Base-by-base conservation (phyloP, 2,113 vertebrate genomes). In the Hydrolagus affinis region DNA sequence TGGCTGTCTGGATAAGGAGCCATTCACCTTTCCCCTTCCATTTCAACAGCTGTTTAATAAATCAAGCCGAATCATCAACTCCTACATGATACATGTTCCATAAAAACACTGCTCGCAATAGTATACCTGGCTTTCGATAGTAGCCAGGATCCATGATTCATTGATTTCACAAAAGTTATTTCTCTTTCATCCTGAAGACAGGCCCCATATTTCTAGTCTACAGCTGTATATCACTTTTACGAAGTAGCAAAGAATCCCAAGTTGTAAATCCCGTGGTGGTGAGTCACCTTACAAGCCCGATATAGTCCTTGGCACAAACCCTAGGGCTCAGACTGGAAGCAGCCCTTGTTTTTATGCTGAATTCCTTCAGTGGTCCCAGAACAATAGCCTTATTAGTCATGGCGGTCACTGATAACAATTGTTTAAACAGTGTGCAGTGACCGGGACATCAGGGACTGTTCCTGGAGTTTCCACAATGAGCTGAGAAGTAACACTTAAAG, bases 331-430 rank as follows among this genome's bases (percentile, higher is more conserved):
- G 44, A 44, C 44, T 44, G 44, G 44, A 44, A 68, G 11, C 78
- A 66, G 62, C 28, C 60, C 21, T 32, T 83, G 14, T 17, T 56
- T 66, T 78, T 83, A 83, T 66, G 59, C 62, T 62, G 60, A 66
- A 59, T 68, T 83, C 8, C 17, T 32, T 32, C 15, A 32, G 9
- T 62, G 66, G 21, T 66, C 44, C 44, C 44, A 83, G 78, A 64
- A 83, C 78, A 83, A 83, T 83, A 68, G 78, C 21, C 15, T 68
- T 30, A 83, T 83, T 83, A 68, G 28, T 83, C 62, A 68, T 66
- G 64, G 60, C 44, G 44, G 44, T 66, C 78, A 66, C 19, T 19
- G 28, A 23, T 19, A 66, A 28, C 15, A 12, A 83, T 83, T 32
- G 15, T 32, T n/a, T 66, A 66, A 68, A 21, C 11, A 66, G 62